Evolutionary conservation across 1,140 invertebrate species (phyloP), one percentile per base, ranked within the genome.

Genomic region (Portunus trituberculatus): DNA sequence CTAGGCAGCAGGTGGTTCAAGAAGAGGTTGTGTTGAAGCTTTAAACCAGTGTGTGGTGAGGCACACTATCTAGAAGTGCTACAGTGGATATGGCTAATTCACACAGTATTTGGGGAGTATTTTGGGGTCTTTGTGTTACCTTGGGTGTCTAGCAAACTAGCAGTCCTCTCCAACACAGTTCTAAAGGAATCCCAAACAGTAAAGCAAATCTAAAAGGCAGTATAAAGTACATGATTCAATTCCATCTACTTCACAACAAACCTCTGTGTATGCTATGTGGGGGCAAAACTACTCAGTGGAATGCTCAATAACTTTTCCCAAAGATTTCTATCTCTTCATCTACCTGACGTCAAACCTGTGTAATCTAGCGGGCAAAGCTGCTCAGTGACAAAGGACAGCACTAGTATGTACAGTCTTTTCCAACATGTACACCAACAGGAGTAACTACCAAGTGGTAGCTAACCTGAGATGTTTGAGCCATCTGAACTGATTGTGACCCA

Each of bases 381-480:
- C n/a, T 76, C 67, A 76, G 16, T 76, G 67, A n/a, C 20, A 76
- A 76, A 20, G 20, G 67, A n/a, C 67, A 25, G 1, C 67, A 76
- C 67, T n/a, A 76, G 67, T n/a, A 76, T 76, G 67, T 76, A 25
- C 20, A 76, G 6, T 76, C 16, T 76, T 32, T 20, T 87, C 82
- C 82, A 93, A 87, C 92, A 86, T 95, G 82, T 59, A 86, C 32
- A 25, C 90, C 91, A 87, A 67, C 94, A 89, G 83, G 94, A 67
- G 25, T 95, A 92, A 92, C 91, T 92, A 92, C 91, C 91, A 86
- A 48, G 67, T 89, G 93, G 93, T 94, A 93, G 94, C 94, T 95
- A 95, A 95, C 94, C 94, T 95, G 94, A 59, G 94, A 82, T 93
- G 91, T 95, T 93, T 95, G 94, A 95, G 94, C 94, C 94, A 86